phyloP scores from a whole-genome alignment of 1,140 invertebrate species.

The Pogonomyrmex californicus region DNA sequence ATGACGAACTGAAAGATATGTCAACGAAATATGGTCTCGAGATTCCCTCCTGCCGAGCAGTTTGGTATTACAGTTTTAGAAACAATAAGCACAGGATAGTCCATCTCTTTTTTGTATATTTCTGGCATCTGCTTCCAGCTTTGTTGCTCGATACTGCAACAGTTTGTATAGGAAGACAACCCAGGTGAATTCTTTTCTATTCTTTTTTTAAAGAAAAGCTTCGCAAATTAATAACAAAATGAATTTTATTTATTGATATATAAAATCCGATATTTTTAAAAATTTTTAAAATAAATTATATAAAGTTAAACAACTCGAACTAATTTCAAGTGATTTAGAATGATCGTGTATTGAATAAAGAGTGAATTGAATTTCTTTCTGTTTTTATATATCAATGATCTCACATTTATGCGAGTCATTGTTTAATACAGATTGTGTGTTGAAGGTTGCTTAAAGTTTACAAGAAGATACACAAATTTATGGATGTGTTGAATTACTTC shows the following conservation, averaged over 20 bases:
- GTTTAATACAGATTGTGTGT: constrained; percentile 36
- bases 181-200: constrained; percentile 79
- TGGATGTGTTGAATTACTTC: constrained; percentile 91
- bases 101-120: constrained; percentile 86
- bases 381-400: background rate
- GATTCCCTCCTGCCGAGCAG: constrained; percentile 82
- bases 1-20: constrained; percentile 83
- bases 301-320: background rate
- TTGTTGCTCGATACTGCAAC: constrained; percentile 89
- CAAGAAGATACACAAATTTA: constrained; percentile 90
- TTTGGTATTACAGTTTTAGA: constrained; percentile 88
- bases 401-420: background rate
- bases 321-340: background rate
- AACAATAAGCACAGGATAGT: constrained; percentile 86
- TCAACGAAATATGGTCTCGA: constrained; percentile 83
- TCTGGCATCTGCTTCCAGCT: constrained; percentile 90
- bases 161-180: constrained; percentile 88
- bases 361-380: background rate
- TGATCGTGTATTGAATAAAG: background rate
- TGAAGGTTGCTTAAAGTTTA: constrained; percentile 90
- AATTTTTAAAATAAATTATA: constrained; percentile 1
- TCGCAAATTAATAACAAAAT: background rate
- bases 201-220: background rate
- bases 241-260: background rate
- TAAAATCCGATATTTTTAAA: background rate